These are phyloP conservation scores for Apodemus agrarius DNA, from an alignment of 2,797 vertebrate species.

Conservation along the genomic window DNA sequence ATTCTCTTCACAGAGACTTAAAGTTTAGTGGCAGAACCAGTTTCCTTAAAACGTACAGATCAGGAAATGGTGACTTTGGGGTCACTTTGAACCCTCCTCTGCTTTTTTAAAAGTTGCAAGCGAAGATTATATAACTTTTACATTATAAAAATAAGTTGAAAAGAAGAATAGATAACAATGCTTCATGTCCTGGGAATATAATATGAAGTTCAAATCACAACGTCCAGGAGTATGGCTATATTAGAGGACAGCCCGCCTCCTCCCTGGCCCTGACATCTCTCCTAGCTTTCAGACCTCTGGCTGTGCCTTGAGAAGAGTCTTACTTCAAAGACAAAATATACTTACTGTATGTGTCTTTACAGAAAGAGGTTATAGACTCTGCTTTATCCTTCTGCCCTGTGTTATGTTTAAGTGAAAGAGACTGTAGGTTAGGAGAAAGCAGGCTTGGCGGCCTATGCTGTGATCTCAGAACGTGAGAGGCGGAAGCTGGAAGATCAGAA, in stretches of 20 bases:
- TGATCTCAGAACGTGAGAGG: neutral
- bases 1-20: neutral
- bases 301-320: neutral
- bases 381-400: neutral
- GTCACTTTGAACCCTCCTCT: too few relatives aligned
- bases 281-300: accelerated
- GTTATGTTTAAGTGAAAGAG: neutral
- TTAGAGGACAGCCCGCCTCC: accelerated
- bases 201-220: neutral
- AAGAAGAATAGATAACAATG: neutral
- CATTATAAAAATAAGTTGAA: neutral
- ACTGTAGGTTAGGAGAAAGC: neutral
- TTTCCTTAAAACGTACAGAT: neutral
- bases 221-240: neutral
- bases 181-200: neutral
- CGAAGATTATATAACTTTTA: neutral
- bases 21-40: accelerated
- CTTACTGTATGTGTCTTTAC: neutral
- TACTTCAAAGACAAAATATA: neutral
- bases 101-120: neutral
- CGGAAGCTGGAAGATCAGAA: neutral
- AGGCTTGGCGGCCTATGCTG: neutral
- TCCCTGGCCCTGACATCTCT: neutral
- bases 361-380: neutral
- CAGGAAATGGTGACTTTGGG: neutral